Base-by-base conservation (phyloP, 2,113 vertebrate species). In the Dipodomys spectabilis region DNA sequence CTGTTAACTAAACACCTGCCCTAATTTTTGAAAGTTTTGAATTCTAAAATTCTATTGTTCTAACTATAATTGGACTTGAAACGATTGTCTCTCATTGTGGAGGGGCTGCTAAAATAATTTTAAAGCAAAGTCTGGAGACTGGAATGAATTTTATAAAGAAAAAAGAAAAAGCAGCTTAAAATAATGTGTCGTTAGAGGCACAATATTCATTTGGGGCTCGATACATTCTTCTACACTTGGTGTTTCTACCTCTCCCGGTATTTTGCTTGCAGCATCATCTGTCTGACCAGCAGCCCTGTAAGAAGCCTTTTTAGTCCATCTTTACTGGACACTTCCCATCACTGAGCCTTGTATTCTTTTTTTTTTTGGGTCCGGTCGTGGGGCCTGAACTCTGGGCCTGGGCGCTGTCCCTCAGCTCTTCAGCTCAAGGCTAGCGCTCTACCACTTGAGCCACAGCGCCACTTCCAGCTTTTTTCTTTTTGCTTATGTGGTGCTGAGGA, bases 21-120 rank as follows among this genome's bases (percentile, higher is more conserved):
- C 49, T 84, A 64, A 79, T 77, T 91, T 69, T 64, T 72, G 45
- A 86, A 90, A 83, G 72, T 69, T 39, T 62, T 35, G 44, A 91
- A 87, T 78, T 83, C 69, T 6, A 32, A 88, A 13, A 93, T 80
- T 71, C 82, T 79, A 89, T 65, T 49, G n/a, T 45, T 81, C 44
- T 28, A 28, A 88, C 11, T 95, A 1, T 32, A 91, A 27, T 0
- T 88, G 44, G 35, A 86, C 16, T 74, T 82, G 62, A 87, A 81
- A 65, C 25, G 6, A 87, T n/a, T 82, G 71, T 90, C 6, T 28
- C 64, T 23, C 18, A 30, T 75, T 73, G 86, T 93, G 32, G 44
- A 88, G 88, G 45, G 12, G 6, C 35, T 77, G 49, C 53, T 85
- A 7, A 74, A 83, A 68, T 64, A 79, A 28, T 69, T 13, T 45